Conservation (phyloP, 2,797 vertebrate species). For the Psittacula derbiana region DNA sequence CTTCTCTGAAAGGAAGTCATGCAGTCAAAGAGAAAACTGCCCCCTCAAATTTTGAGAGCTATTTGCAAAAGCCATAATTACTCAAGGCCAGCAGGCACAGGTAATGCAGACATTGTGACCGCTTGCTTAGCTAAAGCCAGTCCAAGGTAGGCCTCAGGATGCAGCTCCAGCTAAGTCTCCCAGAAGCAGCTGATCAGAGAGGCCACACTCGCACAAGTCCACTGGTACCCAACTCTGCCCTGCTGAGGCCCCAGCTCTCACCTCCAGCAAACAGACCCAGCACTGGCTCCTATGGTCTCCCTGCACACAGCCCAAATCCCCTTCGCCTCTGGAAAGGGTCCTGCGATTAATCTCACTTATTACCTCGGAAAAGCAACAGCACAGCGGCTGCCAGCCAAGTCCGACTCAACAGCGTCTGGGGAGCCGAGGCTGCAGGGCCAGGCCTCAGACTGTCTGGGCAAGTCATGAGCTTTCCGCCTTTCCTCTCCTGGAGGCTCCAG, state of each 20-base stretch:
- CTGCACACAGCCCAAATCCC: conserved; percentile 50
- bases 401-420: conserved; percentile 74
- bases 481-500: conserved; percentile 69
- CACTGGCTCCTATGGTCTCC: conserved; percentile 48
- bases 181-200: accelerated
- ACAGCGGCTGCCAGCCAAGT: conserved; percentile 71
- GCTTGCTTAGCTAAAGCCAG: neutral
- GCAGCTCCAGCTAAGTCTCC: neutral
- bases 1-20: neutral
- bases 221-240: neutral
- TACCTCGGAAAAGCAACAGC: conserved; percentile 77
- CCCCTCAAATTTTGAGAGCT: neutral
- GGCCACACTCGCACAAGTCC: neutral
- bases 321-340: conserved; percentile 68
- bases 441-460: conserved; percentile 79
- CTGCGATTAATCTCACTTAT: conserved; percentile 77
- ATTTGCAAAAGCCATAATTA: neutral
- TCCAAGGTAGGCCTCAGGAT: neutral
- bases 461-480: conserved; percentile 73
- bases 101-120: accelerated
- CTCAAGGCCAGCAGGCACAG: neutral
- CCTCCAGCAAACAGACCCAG: neutral
- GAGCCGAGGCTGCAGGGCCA: conserved; percentile 71
- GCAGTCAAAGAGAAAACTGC: neutral
- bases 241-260: conserved; percentile 18